Evolutionary conservation across 2,113 vertebrate genomes (phyloP).

Genomic region (Cacatua alba): DNA sequence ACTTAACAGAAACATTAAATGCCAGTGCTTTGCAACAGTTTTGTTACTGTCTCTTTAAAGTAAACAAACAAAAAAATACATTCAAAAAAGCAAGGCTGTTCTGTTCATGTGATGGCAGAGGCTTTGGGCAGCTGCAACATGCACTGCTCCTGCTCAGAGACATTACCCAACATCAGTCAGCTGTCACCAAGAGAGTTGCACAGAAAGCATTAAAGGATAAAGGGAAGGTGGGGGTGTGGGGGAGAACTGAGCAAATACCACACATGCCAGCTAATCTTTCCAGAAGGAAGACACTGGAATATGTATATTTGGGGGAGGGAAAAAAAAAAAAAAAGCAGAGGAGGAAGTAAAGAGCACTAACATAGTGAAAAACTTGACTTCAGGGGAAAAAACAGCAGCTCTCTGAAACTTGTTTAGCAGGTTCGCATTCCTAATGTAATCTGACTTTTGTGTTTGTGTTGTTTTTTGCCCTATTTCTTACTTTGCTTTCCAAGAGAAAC

Average conservation of each 20-base stretch:
- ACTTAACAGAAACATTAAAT: conserved; percentile 80
- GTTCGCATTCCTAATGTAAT: conserved; percentile 69
- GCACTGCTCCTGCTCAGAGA: conserved; percentile 69
- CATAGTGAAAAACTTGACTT: conserved; percentile 47
- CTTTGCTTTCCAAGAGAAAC: conserved; percentile 84
- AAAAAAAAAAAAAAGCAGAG: neutral
- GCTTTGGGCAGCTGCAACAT: conserved; percentile 73
- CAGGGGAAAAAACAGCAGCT: conserved; percentile 65
- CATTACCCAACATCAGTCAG: conserved; percentile 74
- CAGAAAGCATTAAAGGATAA: conserved; percentile 73
- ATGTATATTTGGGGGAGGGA: neutral
- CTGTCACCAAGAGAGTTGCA: conserved; percentile 74
- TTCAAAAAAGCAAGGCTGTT: conserved; percentile 83
- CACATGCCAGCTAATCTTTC: conserved; percentile 58
- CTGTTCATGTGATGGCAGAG: conserved; percentile 77
- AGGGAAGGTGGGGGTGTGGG: conserved; percentile 47
- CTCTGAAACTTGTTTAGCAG: conserved; percentile 74
- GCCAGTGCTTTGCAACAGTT: conserved; percentile 88
- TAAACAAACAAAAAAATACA: conserved; percentile 81
- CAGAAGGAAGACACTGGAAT: conserved; percentile 40
- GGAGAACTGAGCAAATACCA: conserved; percentile 65
- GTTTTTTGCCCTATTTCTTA: conserved; percentile 61
- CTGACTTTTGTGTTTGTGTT: conserved; percentile 19
- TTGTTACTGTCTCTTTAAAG: conserved; percentile 78
- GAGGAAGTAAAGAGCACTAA: conserved; percentile 7